Evolutionary conservation across 2,888 invertebrate genomes (phyloP).

Genomic region (Cactoblastis cactorum): DNA sequence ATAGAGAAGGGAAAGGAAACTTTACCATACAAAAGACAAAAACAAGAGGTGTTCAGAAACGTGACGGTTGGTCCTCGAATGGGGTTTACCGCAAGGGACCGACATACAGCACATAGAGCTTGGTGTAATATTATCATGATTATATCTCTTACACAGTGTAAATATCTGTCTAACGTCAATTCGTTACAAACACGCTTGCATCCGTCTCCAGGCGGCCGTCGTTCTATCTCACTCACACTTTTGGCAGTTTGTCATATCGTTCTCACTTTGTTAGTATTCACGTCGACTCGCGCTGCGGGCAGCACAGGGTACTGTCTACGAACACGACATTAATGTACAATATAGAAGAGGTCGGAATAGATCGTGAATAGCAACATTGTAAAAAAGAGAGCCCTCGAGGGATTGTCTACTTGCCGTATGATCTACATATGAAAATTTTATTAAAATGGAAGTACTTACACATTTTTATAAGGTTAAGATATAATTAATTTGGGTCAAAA

Average conservation of each 20-base stretch:
- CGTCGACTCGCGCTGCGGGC: constrained; percentile 30
- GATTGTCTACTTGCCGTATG: constrained; percentile 63
- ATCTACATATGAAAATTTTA: constrained; percentile 71
- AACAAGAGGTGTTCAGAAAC: constrained; percentile 29
- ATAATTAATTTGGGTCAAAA: constrained; percentile 70
- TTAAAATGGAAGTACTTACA: constrained; percentile 77
- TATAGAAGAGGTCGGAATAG: constrained; percentile 39
- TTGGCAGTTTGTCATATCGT: constrained; percentile 71
- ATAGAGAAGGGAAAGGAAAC: constrained; percentile 42
- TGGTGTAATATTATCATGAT: constrained; percentile 71
- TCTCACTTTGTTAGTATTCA: constrained; percentile 63
- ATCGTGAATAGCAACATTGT: constrained; percentile 62
- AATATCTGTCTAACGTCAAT: constrained; percentile 44
- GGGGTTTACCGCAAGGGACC: constrained; percentile 59
- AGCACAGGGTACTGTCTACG: not conserved
- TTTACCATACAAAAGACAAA: constrained; percentile 36
- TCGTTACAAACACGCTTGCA: constrained; percentile 26
- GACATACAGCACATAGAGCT: constrained; percentile 58
- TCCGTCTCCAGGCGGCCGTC: constrained; percentile 25
- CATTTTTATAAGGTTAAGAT: constrained; percentile 53
- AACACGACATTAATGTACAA: constrained; percentile 26
- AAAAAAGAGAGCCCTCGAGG: constrained; percentile 55
- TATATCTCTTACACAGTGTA: constrained; percentile 66
- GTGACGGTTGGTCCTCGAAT: constrained; percentile 51
- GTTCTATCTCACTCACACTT: constrained; percentile 35